These are phyloP conservation scores for Cryptoblepharus egeriae DNA, from an alignment of 2,797 vertebrate genomes.

Conservation along the genomic window DNA sequence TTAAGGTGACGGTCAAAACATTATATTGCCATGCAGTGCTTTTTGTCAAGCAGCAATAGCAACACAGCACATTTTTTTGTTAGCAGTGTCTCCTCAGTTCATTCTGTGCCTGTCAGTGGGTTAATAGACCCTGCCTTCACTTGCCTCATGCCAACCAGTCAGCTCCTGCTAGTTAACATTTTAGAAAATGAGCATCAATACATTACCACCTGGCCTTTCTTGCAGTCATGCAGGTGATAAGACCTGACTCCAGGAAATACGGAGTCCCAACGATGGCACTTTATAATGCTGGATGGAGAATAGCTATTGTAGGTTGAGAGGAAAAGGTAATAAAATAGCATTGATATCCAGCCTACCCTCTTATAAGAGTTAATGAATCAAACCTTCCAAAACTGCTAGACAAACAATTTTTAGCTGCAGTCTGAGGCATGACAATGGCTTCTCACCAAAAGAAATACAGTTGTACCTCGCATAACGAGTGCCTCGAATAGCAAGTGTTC, in stretches of 20 bases:
- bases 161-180: slow-evolving; percentile 49
- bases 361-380: slow-evolving; percentile 78
- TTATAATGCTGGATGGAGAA: slow-evolving; percentile 69
- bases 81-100: slow-evolving; percentile 9
- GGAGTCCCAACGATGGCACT: slow-evolving; percentile 68
- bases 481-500: no score
- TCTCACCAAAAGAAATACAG: slow-evolving; percentile 73
- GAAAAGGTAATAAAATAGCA: slow-evolving; percentile 77
- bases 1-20: slow-evolving; percentile 8
- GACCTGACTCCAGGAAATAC: slow-evolving; percentile 69
- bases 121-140: slow-evolving; percentile 17
- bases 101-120: background rate
- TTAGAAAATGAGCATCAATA: slow-evolving; percentile 41
- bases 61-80: slow-evolving; percentile 15
- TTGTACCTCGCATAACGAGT: no score
- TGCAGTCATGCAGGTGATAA: slow-evolving; percentile 66
- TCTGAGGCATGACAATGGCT: slow-evolving; percentile 76
- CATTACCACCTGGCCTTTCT: slow-evolving; percentile 67
- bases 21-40: background rate
- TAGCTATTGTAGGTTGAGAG: slow-evolving; percentile 76
- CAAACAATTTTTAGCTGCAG: slow-evolving; percentile 77
- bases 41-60: slow-evolving; percentile 4
- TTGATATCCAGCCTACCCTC: slow-evolving; percentile 78
- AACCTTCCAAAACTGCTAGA: slow-evolving; percentile 77
- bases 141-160: slow-evolving; percentile 9